Percentiles rank a stretch among this genome's conserved stretches.
Conservation (phyloP, 1,140 invertebrate genomes). For the Bombus vancouverensis region DNA sequence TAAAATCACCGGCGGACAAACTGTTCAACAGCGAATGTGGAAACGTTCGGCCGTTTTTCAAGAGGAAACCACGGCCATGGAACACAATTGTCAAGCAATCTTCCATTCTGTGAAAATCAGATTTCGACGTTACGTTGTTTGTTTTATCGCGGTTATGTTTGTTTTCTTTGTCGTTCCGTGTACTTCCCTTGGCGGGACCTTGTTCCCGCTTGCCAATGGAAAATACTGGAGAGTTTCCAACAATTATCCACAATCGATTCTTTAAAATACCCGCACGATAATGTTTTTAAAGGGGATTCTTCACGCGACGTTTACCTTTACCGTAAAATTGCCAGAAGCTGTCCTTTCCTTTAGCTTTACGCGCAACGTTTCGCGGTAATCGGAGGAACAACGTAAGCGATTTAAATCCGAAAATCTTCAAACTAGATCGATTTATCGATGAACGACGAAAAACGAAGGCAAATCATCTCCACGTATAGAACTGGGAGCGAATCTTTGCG, state of each 20-base stretch:
- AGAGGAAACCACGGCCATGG: background rate
- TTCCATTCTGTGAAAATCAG: background rate
- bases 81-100: background rate
- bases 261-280: background rate
- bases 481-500: too few species aligned
- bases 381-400: too few species aligned
- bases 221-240: background rate
- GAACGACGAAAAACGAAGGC: accelerated
- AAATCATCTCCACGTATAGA: background rate
- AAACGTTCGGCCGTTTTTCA: background rate
- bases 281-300: background rate
- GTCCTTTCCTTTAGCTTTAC: too few species aligned
- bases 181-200: too few species aligned
- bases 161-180: background rate
- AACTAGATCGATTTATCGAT: background rate
- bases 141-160: background rate
- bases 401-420: background rate
- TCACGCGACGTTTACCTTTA: background rate
- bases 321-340: background rate
- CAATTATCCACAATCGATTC: background rate
- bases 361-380: too few species aligned
- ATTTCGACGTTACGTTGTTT: background rate
- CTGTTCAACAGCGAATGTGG: background rate
- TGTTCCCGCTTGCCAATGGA: too few species aligned
- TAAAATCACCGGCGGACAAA: background rate